Evolutionary conservation across 2,888 invertebrate genomes (phyloP).

Genomic region (Serripes groenlandicus): DNA sequence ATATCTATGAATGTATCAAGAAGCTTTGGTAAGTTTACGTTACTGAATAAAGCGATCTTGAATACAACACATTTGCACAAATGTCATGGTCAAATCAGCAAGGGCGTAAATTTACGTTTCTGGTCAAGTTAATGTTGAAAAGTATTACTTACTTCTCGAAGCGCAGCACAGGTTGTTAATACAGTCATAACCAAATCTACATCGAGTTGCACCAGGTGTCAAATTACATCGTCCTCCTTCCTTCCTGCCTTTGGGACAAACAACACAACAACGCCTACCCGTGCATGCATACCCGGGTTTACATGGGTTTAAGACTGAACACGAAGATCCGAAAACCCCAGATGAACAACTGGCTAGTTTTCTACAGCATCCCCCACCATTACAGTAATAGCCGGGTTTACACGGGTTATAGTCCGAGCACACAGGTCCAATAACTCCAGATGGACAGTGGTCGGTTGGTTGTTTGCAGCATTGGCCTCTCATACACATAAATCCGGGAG

Average conservation of each 20-base stretch:
- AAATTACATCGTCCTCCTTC: conserved; percentile 13
- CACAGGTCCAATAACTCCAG: neutral
- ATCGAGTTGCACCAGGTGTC: conserved; percentile 4
- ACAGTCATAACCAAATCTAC: conserved; percentile 24
- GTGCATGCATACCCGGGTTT: conserved; percentile 14
- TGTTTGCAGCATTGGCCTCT: too few relatives aligned
- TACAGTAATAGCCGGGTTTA: neutral
- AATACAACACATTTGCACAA: too few relatives aligned
- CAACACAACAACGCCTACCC: conserved; percentile 14
- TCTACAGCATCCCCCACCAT: neutral
- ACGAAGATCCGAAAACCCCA: neutral
- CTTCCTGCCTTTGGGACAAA: conserved; percentile 15
- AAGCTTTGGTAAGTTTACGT: too few relatives aligned
- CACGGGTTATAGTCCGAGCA: neutral
- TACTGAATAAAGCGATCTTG: too few relatives aligned
- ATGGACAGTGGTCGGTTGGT: neutral
- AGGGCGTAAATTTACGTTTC: too few relatives aligned
- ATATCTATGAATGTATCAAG: too few relatives aligned
- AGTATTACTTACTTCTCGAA: too few relatives aligned
- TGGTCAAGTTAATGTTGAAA: too few relatives aligned
- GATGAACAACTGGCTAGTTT: neutral
- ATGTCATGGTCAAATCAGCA: too few relatives aligned
- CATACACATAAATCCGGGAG: too few relatives aligned
- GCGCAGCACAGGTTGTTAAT: conserved; percentile 25
- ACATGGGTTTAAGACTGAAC: neutral